Evolutionary conservation across 2,797 vertebrate species (phyloP).

Genomic region (Potorous gilbertii): DNA sequence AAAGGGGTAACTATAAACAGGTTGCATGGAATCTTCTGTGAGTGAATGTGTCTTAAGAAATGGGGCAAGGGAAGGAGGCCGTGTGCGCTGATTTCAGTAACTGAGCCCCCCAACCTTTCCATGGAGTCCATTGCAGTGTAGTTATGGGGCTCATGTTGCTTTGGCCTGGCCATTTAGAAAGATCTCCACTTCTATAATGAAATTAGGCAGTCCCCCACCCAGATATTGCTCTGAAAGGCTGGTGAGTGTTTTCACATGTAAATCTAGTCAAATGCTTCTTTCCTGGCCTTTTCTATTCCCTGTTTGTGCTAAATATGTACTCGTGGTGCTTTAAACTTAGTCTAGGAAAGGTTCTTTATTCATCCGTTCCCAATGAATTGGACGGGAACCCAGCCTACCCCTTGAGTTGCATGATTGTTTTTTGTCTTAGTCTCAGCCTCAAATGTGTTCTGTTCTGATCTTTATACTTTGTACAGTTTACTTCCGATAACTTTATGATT

Average conservation of each 20-base stretch:
- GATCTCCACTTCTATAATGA: not conserved
- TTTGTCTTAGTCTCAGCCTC: not conserved
- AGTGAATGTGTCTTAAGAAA: not conserved
- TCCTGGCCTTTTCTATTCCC: not conserved
- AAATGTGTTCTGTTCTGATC: not conserved
- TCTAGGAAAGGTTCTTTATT: not conserved
- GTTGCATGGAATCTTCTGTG: not conserved
- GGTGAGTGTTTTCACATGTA: not conserved
- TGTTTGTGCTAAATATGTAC: conserved; percentile 42
- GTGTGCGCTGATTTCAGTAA: not conserved
- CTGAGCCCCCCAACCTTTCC: not conserved
- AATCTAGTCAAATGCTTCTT: conserved; percentile 8
- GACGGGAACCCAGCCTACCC: not conserved
- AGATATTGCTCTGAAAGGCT: not conserved
- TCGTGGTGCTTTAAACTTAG: conserved; percentile 4
- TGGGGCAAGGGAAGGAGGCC: not conserved
- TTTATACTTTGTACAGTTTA: not conserved
- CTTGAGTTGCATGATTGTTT: not conserved
- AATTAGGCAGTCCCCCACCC: not conserved
- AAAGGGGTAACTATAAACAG: not conserved
- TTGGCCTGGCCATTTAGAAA: not conserved
- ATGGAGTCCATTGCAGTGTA: not conserved
- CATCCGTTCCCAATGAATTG: not conserved
- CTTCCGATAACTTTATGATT: conserved; percentile 28
- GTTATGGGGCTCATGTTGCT: not conserved